Base-by-base conservation (phyloP, 2,888 invertebrate genomes). In the Heteromurus nitidus region DNA sequence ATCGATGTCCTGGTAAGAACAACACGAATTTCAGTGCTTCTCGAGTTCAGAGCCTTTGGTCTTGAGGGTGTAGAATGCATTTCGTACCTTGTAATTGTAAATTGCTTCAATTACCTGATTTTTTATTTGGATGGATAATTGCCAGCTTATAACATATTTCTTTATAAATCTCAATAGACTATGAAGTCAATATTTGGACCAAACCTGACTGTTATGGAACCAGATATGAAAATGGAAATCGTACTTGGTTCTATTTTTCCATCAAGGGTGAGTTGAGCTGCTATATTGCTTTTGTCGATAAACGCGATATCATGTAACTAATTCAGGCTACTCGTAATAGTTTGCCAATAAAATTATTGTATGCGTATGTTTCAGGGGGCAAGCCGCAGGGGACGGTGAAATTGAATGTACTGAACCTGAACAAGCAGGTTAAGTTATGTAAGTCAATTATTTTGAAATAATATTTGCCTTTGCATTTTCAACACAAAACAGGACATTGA, bases 161-260 rank as follows among this genome's bases (percentile, higher is more conserved):
- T 55, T 55, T 55, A 22, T 55, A 20, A 55, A 55, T 36, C 13
- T 36, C 47, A 24, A 3, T 92, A 2, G 94, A 94, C 88, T 93
- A 93, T 90, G 96, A 96, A 90, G 96, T 95, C 88, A 95, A 96
- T 89, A 89, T 96, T 65, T 96, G 96, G 96, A 96, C 96, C 0
- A 92, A 93, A 88, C 96, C 95, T 0, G 97, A 97, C 89, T 96
- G 96, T 90, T 93, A 92, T 55, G 96, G 95, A 26, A 96, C 96
- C 0, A 93, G 93, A 88, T 96, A 92, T 91, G 95, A 96, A 89
- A 96, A 96, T 91, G 94, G 93, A 68, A 96, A 96, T 89, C 91
- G 96, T 84, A 96, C 96, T 0, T 97, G 97, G 97, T 97, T 97
- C 90, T 94, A 95, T 89, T 97, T 97, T 90, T 96, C 95, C 9